A percentile compares a stretch with the other conserved stretches of the same genome.
Evolutionary conservation across 2,888 invertebrate genomes (phyloP).

Genomic region (Synanthedon vespiformis): DNA sequence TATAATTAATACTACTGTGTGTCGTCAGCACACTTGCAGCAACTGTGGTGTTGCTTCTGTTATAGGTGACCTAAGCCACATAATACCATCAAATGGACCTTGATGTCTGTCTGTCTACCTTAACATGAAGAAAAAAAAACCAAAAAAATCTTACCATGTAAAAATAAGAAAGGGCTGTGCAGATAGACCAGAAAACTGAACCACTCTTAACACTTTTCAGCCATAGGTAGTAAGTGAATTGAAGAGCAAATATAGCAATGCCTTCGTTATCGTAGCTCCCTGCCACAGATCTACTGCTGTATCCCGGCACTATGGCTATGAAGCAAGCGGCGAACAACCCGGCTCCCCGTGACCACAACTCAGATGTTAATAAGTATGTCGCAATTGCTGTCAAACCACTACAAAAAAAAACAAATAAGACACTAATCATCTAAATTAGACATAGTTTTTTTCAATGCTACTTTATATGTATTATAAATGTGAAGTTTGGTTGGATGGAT

Average conservation of each 20-base stretch:
- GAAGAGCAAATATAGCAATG: slow-evolving; percentile 98
- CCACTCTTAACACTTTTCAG: slow-evolving; percentile 98
- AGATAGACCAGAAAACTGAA: slow-evolving; percentile 95
- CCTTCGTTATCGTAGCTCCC: slow-evolving; percentile 99
- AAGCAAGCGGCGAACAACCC: slow-evolving; percentile 99
- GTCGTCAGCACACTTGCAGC: too few relatives aligned
- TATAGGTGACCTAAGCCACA: neutral
- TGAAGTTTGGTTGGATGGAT: too few relatives aligned
- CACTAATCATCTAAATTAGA: neutral
- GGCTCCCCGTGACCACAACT: slow-evolving; percentile 96
- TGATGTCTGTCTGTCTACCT: too few relatives aligned
- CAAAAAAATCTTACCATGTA: slow-evolving; percentile 86
- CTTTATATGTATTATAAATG: neutral
- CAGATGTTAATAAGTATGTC: slow-evolving; percentile 96
- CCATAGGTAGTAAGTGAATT: slow-evolving; percentile 98
- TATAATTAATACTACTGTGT: too few relatives aligned
- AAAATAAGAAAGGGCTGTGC: slow-evolving; percentile 96
- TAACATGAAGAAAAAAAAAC: neutral
- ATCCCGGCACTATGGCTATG: slow-evolving; percentile 98
- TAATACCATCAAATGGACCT: too few relatives aligned
- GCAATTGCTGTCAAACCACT: slow-evolving; percentile 98
- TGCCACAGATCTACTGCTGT: slow-evolving; percentile 98
- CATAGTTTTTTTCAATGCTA: neutral
- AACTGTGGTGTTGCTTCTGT: too few relatives aligned
- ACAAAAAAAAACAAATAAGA: slow-evolving; percentile 23